Base-by-base conservation (phyloP, 2,113 vertebrate genomes). In the Tringa solitaria region DNA sequence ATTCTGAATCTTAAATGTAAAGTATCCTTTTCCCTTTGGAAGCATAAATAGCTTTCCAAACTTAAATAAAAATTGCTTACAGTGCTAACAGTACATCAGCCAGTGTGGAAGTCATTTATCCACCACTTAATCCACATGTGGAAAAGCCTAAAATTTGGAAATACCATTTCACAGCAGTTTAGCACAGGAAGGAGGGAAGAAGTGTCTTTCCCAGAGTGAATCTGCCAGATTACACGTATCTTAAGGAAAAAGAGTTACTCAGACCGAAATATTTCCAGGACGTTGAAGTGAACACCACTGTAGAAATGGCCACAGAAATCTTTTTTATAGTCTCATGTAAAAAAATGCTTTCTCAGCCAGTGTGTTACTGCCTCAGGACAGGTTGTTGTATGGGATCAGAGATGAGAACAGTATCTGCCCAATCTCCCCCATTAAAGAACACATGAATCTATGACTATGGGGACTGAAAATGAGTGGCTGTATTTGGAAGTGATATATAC, bases 181-280 rank as follows among this genome's bases (percentile, higher is more conserved):
- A 43, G 54, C 37, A 30, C 13, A 51, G 39, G 33, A 77, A 91
- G 48, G 33, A 77, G 84, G 6, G 26, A 26, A 51, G 51, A 76
- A 65, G 14, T 60, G 39, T 59, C 35, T 63, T 87, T 89, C 39
- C 23, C 39, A 51, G 45, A 74, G 11, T 46, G 51, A 75, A 51
- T 24, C 33, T 72, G 23, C 13, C 43, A 20, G 35, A 17, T 70
- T 24, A 12, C 1, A 0, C 6, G 2, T 30, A 8, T 4, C 0
- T 32, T 61, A 46, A 53, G 43, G 63, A 57, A 60, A 65, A 28
- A 80, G 32, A 41, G 3, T 68, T 69, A 11, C 17, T 76, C 9
- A 1, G 11, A 13, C 6, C 61, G 41, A 61, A 4, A 0, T 35
- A 21, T 43, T 75, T 67, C 35, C 35, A 67, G 59, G 26, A 30